A percentile compares a stretch with the other conserved stretches of the same genome.
Evolutionary conservation across 2,113 vertebrate species (phyloP).

Genomic region (Lampris incognitus): DNA sequence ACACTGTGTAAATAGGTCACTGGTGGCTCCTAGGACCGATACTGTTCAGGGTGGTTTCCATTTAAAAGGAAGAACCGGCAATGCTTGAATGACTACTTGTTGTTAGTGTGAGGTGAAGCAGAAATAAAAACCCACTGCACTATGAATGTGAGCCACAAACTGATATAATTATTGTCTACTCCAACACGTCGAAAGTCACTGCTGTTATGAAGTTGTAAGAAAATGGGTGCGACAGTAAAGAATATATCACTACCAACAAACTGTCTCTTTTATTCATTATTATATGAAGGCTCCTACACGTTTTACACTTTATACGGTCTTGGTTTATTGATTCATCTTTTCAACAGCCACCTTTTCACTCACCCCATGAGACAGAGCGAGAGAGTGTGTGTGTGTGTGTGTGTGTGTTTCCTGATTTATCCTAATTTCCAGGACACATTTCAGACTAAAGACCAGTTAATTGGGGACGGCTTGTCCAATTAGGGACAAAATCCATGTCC

Average conservation of each 20-base stretch:
- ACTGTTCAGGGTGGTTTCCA: background rate
- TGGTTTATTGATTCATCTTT: background rate
- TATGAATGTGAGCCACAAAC: background rate
- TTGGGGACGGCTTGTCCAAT: too few species aligned
- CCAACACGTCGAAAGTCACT: background rate
- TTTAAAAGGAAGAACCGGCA: slow-evolving; percentile 27
- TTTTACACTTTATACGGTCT: slow-evolving; percentile 10
- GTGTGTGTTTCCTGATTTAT: too few species aligned
- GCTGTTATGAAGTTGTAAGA: slow-evolving; percentile 22
- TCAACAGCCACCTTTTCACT: background rate
- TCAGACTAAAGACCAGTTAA: too few species aligned
- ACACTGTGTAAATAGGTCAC: slow-evolving; percentile 55
- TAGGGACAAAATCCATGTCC: too few species aligned
- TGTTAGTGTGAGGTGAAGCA: slow-evolving; percentile 32
- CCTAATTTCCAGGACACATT: too few species aligned
- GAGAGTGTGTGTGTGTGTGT: too few species aligned
- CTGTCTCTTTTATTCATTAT: slow-evolving; percentile 17
- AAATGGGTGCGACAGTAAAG: slow-evolving; percentile 54
- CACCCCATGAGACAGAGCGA: background rate
- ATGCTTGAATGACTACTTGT: background rate
- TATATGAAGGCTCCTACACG: background rate
- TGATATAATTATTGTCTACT: background rate
- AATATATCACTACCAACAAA: slow-evolving; percentile 36
- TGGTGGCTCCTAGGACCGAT: too few species aligned
- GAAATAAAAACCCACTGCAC: slow-evolving; percentile 21